Evolutionary conservation across 2,797 vertebrate species (phyloP), one percentile per base, ranked within the genome.

Genomic region (Darevskia mixta): DNA sequence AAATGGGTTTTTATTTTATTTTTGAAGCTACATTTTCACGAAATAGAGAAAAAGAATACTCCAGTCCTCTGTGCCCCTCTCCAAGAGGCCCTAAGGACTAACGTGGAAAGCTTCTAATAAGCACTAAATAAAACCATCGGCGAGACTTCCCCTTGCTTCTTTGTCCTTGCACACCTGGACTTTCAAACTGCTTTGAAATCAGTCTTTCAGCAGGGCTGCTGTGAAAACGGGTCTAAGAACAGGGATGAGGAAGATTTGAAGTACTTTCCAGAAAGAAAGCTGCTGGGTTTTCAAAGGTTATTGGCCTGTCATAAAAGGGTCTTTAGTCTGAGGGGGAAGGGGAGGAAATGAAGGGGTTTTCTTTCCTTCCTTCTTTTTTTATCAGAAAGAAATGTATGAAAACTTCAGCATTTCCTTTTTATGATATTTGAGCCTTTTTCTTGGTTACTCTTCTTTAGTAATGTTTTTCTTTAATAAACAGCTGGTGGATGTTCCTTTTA

Each of bases 221-320:
- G 79, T 87, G 89, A 80, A 91, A 87, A 86, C 90, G 90, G 90
- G 90, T 79, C 49, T 92, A 92, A 93, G 45, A 41, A 88, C 17
- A 91, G 90, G 81, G 87, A 92, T 86, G 82, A 93, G 89, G 91
- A 92, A 93, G 90, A 95, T 92, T 91, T 92, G 93, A 93, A 95
- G 90, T 88, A 92, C 91, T 90, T 72, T 71, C 77, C 91, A 29
- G 72, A 92, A 90, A 69, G 87, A 94, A 94, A 89, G 88, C 89
- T 93, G 93, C 92, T 92, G 88, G 89, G 83, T 35, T 87, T 95
- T 93, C 90, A 90, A 83, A 87, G 89, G 87, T 90, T 92, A 93
- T 94, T 8, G 8, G 89, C 79, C 80, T 92, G 92, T 94, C 88
- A 89, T 38, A 79, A 92, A 72, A 89, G 88, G 90, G 88, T 88